Evolutionary conservation across 2,113 vertebrate species (phyloP), one percentile per base, ranked within the genome.

Genomic region (Otolemur garnettii): DNA sequence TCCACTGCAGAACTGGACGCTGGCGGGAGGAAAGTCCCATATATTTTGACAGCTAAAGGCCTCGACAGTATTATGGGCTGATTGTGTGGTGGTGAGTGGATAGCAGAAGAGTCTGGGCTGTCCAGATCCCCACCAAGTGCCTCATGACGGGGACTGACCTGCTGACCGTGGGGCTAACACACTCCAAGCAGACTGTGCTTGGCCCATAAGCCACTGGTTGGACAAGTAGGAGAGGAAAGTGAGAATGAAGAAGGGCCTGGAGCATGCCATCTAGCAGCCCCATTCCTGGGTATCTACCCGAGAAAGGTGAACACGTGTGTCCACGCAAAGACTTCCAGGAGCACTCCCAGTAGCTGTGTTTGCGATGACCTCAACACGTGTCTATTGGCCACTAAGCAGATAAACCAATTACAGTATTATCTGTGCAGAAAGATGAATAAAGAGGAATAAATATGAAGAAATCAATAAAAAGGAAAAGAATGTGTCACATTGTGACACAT

Each of bases 341-440:
- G 24, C 4, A 3, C 2, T 42, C 82, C 45, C 5, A 7, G n/a
- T 8, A 26, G 15, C 1, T 0, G 9, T 22, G 2, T 7, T 50
- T 14, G 14, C 10, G 7, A 26, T 10, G 7, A 35, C 4, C 45
- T n/a, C 12, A 2, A 5, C 35, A 0, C 0, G 11, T 13, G n/a
- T 18, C 82, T 7, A 33, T n/a, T 15, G 13, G 12, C 60, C 21
- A 53, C 26, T 22, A 26, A 57, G 69, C 19, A 42, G 53, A 72
- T 1, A 30, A 64, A 26, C 62, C 28, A 9, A 17, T 26, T 21
- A 6, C 9, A 26, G 7, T 14, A 14, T 9, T 9, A 72, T 38
- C 35, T 9, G 5, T 4, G 6, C 55, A 9, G 26, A 50, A 17
- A 77, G 42, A 14, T 19, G 18, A 86, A 28, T 6, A 14, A 11